Percentiles rank a stretch among this genome's conserved stretches.
Conservation (phyloP, 2,113 vertebrate species). For the Zapornia atra region DNA sequence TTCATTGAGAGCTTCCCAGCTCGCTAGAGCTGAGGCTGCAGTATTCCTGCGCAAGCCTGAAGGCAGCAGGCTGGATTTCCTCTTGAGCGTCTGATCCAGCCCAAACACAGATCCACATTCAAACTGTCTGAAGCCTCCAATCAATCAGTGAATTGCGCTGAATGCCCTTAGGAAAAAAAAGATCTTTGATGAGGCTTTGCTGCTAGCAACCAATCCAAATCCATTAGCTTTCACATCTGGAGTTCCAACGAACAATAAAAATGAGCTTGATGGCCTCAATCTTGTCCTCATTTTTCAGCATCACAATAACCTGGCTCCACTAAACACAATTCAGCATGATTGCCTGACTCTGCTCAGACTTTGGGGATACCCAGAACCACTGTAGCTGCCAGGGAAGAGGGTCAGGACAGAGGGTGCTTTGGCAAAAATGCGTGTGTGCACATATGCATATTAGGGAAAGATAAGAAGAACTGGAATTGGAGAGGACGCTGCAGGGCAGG, state of each 20-base stretch:
- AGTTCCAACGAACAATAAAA: conserved; percentile 76
- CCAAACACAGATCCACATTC: conserved; percentile 67
- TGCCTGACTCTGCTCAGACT: conserved; percentile 62
- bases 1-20: neutral
- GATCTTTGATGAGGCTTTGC: conserved; percentile 76
- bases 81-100: conserved; percentile 16
- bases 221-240: conserved; percentile 80
- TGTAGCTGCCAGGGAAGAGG: conserved; percentile 29
- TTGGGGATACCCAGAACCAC: neutral
- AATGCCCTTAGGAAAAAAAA: conserved; percentile 74
- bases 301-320: conserved; percentile 74
- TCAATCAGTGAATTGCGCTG: conserved; percentile 77
- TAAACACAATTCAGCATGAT: conserved; percentile 76
- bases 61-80: conserved; percentile 58
- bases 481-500: conserved; percentile 28
- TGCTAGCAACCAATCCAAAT: conserved; percentile 76
- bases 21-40: conserved; percentile 25
- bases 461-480: conserved; percentile 42
- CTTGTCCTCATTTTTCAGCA: conserved; percentile 78
- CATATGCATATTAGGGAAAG: neutral
- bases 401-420: conserved; percentile 9
- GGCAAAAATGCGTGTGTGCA: neutral
- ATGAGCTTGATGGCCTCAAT: conserved; percentile 78
- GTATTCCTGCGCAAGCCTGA: neutral
- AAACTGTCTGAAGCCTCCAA: conserved; percentile 68